Conservation (phyloP, 2,113 vertebrate genomes). For the Ardeotis arabs region DNA sequence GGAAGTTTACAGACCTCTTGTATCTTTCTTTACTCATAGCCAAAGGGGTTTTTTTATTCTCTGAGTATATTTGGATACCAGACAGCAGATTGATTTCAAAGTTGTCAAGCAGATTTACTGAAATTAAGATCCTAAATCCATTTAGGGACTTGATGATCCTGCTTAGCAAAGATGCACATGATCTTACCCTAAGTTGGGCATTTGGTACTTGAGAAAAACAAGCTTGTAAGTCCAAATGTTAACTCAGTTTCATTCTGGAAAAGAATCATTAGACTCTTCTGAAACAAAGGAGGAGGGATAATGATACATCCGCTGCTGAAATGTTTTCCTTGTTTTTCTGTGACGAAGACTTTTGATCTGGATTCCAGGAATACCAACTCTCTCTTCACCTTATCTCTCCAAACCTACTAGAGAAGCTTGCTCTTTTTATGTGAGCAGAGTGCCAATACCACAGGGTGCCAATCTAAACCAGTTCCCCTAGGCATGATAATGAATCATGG, state of each 20-base stretch:
- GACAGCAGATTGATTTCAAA: conserved; percentile 17
- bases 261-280: not conserved
- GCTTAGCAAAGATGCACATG: not conserved
- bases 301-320: rapidly evolving
- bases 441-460: not conserved
- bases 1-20: not conserved
- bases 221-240: not conserved
- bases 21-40: not conserved
- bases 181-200: not conserved
- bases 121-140: not conserved
- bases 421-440: not conserved
- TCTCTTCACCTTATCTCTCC: not conserved
- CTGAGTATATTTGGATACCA: conserved; percentile 2
- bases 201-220: not conserved
- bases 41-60: conserved; percentile 28
- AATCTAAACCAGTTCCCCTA: not conserved
- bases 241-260: not conserved
- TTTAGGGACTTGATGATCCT: not conserved
- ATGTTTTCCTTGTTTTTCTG: not conserved
- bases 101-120: conserved; percentile 32
- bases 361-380: not conserved
- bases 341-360: not conserved
- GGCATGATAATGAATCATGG: not conserved
- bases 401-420: not conserved
- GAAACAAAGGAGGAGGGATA: not conserved